Percentiles rank a stretch among this genome's conserved stretches.
These are phyloP conservation scores for Drosophila tani DNA, from an alignment of 1,140 invertebrate genomes.

Conservation along the genomic window DNA sequence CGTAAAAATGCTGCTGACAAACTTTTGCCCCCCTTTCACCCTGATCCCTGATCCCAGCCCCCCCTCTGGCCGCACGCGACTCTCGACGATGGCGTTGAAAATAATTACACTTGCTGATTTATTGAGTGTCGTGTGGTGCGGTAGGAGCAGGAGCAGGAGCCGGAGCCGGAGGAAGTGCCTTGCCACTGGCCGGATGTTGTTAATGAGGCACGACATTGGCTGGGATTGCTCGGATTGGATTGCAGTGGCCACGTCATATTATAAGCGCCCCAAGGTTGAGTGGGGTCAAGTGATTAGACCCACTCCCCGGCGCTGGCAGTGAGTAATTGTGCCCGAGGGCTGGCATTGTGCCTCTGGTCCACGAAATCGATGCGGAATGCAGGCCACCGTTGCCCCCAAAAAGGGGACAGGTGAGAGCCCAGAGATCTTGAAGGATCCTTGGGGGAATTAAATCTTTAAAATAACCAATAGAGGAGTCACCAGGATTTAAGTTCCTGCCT, in stretches of 20 bases:
- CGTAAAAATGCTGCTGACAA: conserved; percentile 38
- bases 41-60: neutral
- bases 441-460: neutral
- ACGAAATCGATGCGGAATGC: conserved; percentile 8
- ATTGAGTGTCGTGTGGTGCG: conserved; percentile 71
- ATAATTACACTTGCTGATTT: conserved; percentile 82
- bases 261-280: conserved; percentile 35
- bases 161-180: conserved; percentile 20
- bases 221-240: conserved; percentile 51
- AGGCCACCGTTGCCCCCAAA: neutral
- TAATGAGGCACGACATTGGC: conserved; percentile 75
- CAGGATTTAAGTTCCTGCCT: no score
- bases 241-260: conserved; percentile 61
- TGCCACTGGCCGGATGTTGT: conserved; percentile 58
- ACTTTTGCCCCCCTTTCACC: conserved; percentile 2
- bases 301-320: conserved; percentile 1
- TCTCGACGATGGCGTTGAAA: conserved; percentile 66
- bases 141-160: neutral
- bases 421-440: neutral
- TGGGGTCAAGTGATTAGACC: conserved; percentile 53
- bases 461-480: no score
- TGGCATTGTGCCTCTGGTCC: no score
- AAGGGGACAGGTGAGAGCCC: no score
- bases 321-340: conserved; percentile 27
- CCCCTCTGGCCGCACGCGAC: conserved; percentile 28